Evolutionary conservation across 37 sponge, comb jelly and placozoan genomes (phyloP).

Genomic region (Hexactinellida sp.): DNA sequence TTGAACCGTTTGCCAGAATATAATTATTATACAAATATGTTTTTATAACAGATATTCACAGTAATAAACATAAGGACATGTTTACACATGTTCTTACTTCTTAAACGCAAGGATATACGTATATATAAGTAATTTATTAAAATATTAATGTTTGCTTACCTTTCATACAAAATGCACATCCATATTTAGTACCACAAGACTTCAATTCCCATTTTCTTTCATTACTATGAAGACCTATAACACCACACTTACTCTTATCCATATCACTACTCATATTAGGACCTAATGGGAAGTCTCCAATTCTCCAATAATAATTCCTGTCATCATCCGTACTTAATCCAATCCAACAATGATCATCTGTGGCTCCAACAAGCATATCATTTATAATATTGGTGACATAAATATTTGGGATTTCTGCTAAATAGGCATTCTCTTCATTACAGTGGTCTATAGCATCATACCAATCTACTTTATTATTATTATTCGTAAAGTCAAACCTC

Average conservation of each 20-base stretch:
- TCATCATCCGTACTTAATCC: background rate
- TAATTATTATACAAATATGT: no score
- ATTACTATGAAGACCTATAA: background rate
- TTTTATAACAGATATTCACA: no score
- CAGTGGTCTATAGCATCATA: background rate
- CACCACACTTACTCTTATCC: background rate
- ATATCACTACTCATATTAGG: background rate
- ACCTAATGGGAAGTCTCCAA: background rate
- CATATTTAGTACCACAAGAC: background rate
- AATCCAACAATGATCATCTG: background rate
- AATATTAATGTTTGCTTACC: background rate
- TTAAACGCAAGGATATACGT: no score
- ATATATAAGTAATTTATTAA: no score
- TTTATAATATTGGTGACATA: background rate
- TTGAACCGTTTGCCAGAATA: no score
- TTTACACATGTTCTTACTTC: no score
- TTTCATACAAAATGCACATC: background rate
- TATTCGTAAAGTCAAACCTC: background rate
- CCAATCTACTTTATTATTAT: background rate
- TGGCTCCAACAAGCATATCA: background rate
- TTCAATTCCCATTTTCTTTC: background rate
- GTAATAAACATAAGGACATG: no score
- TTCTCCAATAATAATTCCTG: background rate
- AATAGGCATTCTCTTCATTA: background rate
- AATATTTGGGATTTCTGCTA: background rate